Evolutionary conservation across 2,113 vertebrate species (phyloP).

Genomic region (Oreochromis niloticus): DNA sequence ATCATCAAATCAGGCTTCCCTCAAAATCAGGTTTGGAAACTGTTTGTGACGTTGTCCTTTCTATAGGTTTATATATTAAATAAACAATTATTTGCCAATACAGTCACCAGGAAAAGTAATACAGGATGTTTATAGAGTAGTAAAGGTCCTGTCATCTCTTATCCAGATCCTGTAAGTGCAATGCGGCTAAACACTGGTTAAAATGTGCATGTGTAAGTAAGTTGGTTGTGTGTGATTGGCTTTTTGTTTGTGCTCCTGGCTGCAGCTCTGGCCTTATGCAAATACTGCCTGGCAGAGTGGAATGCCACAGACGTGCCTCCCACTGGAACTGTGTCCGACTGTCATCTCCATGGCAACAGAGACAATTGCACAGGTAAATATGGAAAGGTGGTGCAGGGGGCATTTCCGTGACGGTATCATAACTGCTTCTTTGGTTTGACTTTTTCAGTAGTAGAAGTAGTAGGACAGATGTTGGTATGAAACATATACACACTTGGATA

Average conservation of each 20-base stretch:
- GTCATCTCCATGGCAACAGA: constrained; percentile 39
- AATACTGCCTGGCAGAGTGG: constrained; percentile 44
- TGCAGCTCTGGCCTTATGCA: constrained; percentile 57
- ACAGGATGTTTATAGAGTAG: neutral
- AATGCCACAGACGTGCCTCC: constrained; percentile 36
- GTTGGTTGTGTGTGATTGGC: neutral
- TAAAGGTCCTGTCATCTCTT: neutral
- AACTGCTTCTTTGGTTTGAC: neutral
- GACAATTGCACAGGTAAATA: constrained; percentile 66
- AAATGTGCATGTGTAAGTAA: neutral
- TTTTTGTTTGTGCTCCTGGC: constrained; percentile 5
- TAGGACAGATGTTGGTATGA: neutral
- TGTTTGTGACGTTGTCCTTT: neutral
- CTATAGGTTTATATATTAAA: neutral
- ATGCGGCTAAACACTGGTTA: neutral
- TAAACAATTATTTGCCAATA: neutral
- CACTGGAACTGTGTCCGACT: constrained; percentile 31
- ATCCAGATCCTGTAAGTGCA: neutral
- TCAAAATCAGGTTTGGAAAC: neutral
- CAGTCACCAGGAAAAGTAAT: neutral
- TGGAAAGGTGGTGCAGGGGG: neutral
- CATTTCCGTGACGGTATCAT: neutral
- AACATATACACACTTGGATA: neutral
- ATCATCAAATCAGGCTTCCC: neutral
- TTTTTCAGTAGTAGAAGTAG: neutral